Evolutionary conservation across 2,797 vertebrate genomes (phyloP), one percentile per base, ranked within the genome.

Genomic region (Pangasius djambal): DNA sequence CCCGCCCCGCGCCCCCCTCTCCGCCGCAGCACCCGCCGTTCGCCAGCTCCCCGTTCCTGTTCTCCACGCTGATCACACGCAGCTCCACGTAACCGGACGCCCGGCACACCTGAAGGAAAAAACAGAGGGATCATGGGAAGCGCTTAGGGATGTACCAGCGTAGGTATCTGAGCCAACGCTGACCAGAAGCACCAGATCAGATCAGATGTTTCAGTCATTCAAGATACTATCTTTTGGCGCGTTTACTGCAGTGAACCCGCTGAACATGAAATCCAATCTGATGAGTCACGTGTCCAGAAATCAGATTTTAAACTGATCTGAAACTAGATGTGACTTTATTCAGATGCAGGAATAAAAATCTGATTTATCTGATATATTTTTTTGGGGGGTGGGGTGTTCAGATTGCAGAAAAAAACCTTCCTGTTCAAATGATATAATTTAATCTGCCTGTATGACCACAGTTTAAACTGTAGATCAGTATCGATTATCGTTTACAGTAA

Each of bases 41-140:
- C 89, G 95, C 95, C 92, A 98, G 95, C 95, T 97, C 96, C 78
- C 97, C 98, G 90, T 94, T 95, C 75, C 95, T 95, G 96, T 99
- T 99, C 91, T 97, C 96, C 95, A 99, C 94, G 28, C 97, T 96
- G 86, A 97, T 93, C 95, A 99, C 91, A 96, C 97, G 97, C 93
- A 99, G 96, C 97, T 99, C 98, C 92, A 99, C 98, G 97, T 97
- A 98, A 90, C 98, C 98, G 88, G 97, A 96, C 93, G 95, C 96
- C 92, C 94, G 95, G 91, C 96, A 97, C 95, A 96, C 97, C 98
- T 99, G 96, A 55, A 55, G 87, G 67, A 90, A 44, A 90, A 0
- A 94, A 91, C 44, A 1, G 37, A 65, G 34, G 3, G 34, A 25
- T 44, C 57, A 81, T 1, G 18, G n/a, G 7, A 28, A 57, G 34